These are phyloP conservation scores for Glaucomys volans DNA, from an alignment of 2,113 vertebrate genomes.

Conservation along the genomic window DNA sequence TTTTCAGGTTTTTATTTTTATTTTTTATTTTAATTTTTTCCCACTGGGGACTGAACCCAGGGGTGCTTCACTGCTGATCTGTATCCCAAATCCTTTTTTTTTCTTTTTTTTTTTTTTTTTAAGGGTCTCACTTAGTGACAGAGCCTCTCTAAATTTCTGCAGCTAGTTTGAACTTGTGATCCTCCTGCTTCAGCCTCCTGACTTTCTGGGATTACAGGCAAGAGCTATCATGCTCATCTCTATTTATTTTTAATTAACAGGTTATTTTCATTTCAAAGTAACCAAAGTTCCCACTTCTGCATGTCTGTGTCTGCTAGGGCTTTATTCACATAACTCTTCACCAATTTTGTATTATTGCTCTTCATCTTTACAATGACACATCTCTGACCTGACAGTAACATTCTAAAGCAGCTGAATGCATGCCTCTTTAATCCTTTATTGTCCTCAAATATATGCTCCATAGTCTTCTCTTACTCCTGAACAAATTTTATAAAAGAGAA, in stretches of 20 bases:
- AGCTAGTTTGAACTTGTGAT: no score
- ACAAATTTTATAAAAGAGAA: background rate
- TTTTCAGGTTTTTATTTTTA: background rate
- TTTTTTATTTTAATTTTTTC: no score
- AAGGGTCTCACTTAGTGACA: no score
- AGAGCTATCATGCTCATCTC: no score
- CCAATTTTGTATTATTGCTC: background rate
- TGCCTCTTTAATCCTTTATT: background rate
- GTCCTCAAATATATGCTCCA: fast-evolving
- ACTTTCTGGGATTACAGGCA: no score
- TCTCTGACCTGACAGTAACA: background rate
- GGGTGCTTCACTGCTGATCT: no score
- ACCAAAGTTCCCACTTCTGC: fast-evolving
- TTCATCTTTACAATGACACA: background rate
- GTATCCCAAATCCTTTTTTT: no score
- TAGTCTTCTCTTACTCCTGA: background rate
- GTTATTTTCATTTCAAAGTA: background rate
- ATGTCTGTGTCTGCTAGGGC: background rate
- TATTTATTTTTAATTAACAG: background rate
- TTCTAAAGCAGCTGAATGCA: background rate
- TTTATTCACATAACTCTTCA: background rate
- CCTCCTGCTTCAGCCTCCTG: no score
- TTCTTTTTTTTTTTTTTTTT: no score
- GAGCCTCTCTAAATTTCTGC: no score
- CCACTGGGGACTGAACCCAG: no score